These are phyloP conservation scores for Rhombomys opimus DNA, from an alignment of 2,113 vertebrate genomes.

Conservation along the genomic window DNA sequence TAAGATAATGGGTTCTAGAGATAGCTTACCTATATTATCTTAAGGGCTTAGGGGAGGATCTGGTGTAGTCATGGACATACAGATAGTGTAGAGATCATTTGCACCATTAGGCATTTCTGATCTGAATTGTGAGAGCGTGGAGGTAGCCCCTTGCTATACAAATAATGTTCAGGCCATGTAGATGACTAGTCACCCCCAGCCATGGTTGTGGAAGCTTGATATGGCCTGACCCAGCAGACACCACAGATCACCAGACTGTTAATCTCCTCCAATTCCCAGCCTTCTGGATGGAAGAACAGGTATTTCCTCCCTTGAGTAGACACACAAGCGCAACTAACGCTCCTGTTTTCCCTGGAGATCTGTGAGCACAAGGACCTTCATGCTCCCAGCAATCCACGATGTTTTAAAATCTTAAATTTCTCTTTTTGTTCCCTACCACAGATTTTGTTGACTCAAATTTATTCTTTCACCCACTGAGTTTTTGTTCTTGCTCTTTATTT, in stretches of 20 bases:
- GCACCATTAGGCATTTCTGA: neutral
- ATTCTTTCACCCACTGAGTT: neutral
- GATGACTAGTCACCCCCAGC: neutral
- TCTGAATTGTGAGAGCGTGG: neutral
- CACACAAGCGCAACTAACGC: too few relatives aligned
- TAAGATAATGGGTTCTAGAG: neutral
- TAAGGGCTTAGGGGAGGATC: neutral
- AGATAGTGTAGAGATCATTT: neutral
- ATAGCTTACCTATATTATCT: neutral
- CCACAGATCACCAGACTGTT: neutral
- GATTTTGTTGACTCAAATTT: too few relatives aligned
- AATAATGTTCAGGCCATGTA: neutral
- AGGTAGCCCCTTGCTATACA: neutral
- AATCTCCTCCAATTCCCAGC: neutral
- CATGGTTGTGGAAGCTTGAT: neutral
- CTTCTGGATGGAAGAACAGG: neutral
- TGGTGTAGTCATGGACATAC: neutral
- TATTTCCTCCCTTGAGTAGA: too few relatives aligned
- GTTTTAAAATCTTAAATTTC: too few relatives aligned
- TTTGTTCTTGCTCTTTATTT: neutral
- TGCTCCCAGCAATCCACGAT: too few relatives aligned
- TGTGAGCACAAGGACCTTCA: too few relatives aligned
- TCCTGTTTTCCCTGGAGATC: too few relatives aligned
- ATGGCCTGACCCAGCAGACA: neutral
- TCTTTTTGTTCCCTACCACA: too few relatives aligned